Evolutionary conservation across 2,797 vertebrate genomes (phyloP), one percentile per base, ranked within the genome.

Genomic region (Poecilia picta): DNA sequence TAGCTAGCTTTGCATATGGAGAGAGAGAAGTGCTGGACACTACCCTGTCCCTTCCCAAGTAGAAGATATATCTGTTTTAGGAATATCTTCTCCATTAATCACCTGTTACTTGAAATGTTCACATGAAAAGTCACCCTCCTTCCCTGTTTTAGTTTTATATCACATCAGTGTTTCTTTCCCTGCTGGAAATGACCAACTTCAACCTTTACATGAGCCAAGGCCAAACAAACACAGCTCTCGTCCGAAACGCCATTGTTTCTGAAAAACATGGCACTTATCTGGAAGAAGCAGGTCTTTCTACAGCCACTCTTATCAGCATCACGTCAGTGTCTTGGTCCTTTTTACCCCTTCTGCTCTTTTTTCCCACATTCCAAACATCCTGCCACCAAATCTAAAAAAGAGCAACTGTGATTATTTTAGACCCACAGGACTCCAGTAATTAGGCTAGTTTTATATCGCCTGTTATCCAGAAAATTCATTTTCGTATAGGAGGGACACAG

Each of bases 191-290:
- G 62, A 51, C 33, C 8, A 5, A 8, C 1, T 23, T 71, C 47
- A 71, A 41, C 75, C 76, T 71, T 43, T 71, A 16, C 47, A 53
- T 12, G 3, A 20, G 1, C 31, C 20, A 10, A 53, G 39, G 33
- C 46, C 74, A 43, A 82, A 79, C 74, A 82, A 85, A 88, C 78
- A 80, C 62, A 2, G 0, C 6, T 1, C 31, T 15, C 1, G 25
- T 31, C 23, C 2, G 11, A 36, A 39, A n/a, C 39, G 8, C 39
- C 83, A 85, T 89, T 89, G 89, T 89, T 84, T 73, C 47, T 23
- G 39, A 68, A 41, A 53, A 81, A 84, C 59, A 36, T 0, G 20
- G 31, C 25, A 77, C 81, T 90, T 89, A 89, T 89, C 91, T 71
- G 59, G 53, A 15, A 6, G 13, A 46, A 73, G 45, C 88, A 88